Base-by-base conservation (phyloP, 2,113 vertebrate genomes). In the Cyprinus carpio region DNA sequence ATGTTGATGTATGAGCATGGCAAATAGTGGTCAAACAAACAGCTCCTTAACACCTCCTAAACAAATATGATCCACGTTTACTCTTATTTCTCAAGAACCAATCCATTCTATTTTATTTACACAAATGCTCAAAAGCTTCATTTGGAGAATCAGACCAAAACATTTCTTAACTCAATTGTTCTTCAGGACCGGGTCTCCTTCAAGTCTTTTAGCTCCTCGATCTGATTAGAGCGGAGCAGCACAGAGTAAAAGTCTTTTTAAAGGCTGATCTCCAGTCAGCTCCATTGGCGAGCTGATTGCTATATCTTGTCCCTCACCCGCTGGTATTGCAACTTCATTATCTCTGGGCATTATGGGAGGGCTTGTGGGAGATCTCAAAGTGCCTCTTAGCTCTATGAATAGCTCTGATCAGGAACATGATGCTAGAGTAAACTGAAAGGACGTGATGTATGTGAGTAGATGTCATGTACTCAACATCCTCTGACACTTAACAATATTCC, bases 221-320 rank as follows among this genome's bases (percentile, higher is more conserved):
- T 94, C 88, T 90, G 90, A 92, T 94, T 93, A 94, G 82, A 85
- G 87, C 89, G 89, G 86, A 89, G 90, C 31, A 37, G 65, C 89
- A 91, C 81, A 75, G 89, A 90, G 89, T 90, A 91, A 91, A 93
- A 91, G 92, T 91, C 87, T 72, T 92, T 92, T 91, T 91, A 87
- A 92, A 92, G 84, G 90, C 87, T 75, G 72, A 91, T 91, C 92
- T 91, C 93, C 92, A 93, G 91, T 93, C 92, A 92, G 91, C 89
- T 92, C 88, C 72, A 92, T 94, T 94, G 92, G 90, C 92, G 89
- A 90, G 92, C 92, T 92, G 91, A 94, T 92, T 88, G 88, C 91
- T 94, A 92, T 90, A 92, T 92, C 87, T 91, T 74, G 81, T 90
- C 91, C 88, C 90, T 87, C 88, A 87, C 90, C 91, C 90, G 90